Base-by-base conservation (phyloP, 2,797 vertebrate genomes). In the Peromyscus attwateri region DNA sequence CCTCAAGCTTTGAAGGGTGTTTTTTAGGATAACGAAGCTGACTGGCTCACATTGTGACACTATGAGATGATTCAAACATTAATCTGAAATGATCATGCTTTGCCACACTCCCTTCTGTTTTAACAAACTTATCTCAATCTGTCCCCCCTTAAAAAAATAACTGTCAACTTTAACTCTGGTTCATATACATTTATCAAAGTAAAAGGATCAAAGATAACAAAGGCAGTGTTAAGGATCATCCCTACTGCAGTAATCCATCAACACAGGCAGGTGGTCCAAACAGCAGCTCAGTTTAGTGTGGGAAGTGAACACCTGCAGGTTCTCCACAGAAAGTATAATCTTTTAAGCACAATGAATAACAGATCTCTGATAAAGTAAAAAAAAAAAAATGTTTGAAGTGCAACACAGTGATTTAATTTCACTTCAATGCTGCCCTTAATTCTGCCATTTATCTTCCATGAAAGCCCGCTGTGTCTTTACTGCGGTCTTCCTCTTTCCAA, bases 21-120 rank as follows among this genome's bases (percentile, higher is more conserved):
- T 87, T 98, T 88, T 90, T 83, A 85, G 19, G 95, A 89, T 90
- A 98, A 96, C 95, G 98, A 96, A 97, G 91, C 62, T 95, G 66
- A 96, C 10, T 96, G 60, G 90, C 95, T 9, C 55, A 82, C 3
- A 96, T 84, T 98, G 92, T 95, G 94, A 96, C 95, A 95, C 5
- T 88, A 71, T 91, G 94, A 79, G 64, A 64, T 79, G 82, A 91
- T 96, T 93, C 0, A 96, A 98, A 85, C 94, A 84, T 93, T 94
- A 94, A 79, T 93, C 85, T 43, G 34, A 95, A 96, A 94, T 93
- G 52, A 94, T 34, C 80, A 95, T 80, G 52, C 6, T 84, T 88
- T 92, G 90, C 87, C 89, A 92, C 95, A 93, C 25, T 62, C 4
- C 25, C 68, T 91, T 96, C 62, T 80, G 31, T 64, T 88, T 87